Evolutionary conservation across 2,888 invertebrate species (phyloP).

Genomic region (Mythimna pallens): DNA sequence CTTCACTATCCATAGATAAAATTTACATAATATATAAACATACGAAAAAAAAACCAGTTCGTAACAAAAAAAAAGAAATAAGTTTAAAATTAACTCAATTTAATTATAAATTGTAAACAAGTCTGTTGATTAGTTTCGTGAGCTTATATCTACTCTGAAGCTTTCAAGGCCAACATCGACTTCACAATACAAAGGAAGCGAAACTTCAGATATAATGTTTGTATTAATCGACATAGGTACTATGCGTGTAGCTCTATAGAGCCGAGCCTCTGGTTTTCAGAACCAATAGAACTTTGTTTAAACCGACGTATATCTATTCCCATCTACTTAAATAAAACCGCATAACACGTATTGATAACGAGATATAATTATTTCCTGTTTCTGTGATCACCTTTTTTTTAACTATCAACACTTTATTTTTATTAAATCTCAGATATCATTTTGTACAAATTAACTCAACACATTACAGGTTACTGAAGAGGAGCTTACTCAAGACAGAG

Average conservation of each 20-base stretch:
- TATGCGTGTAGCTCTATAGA: constrained; percentile 12
- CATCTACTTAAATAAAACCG: constrained; percentile 43
- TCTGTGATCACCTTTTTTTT: background rate
- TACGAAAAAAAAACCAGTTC: no score
- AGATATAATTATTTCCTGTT: background rate
- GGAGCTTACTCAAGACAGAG: background rate
- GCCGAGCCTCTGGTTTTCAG: constrained; percentile 24
- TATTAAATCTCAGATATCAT: background rate
- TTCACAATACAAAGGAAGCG: constrained; percentile 1
- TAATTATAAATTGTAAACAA: no score
- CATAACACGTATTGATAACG: background rate
- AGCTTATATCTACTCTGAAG: background rate
- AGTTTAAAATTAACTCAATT: no score
- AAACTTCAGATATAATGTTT: constrained; percentile 19
- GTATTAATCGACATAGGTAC: constrained; percentile 18
- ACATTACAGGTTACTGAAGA: background rate
- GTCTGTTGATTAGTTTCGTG: background rate
- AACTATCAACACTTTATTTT: background rate
- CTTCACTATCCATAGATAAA: no score
- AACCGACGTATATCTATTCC: constrained; percentile 20
- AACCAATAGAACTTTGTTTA: constrained; percentile 47
- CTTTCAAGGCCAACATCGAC: constrained; percentile 1
- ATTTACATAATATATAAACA: no score
- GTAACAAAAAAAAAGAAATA: no score
- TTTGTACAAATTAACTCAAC: background rate